These are phyloP conservation scores for Styela clava DNA, from an alignment of 23 tunicate genomes.

Conservation along the genomic window DNA sequence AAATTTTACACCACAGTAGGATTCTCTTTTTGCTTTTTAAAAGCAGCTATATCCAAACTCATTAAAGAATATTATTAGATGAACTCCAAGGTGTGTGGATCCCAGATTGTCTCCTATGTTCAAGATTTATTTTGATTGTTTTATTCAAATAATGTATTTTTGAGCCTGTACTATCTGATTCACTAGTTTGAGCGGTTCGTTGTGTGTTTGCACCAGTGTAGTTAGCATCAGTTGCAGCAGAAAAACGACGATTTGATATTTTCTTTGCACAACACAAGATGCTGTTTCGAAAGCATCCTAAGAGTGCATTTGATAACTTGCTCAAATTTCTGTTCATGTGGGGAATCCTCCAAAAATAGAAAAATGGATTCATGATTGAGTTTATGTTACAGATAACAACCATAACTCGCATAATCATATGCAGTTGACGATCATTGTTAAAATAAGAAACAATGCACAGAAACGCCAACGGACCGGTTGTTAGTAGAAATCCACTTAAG, in stretches of 20 bases:
- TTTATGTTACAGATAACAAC: constrained; percentile 62
- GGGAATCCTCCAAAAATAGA: constrained; percentile 71
- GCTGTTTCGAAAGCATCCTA: neutral
- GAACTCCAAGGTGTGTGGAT: constrained; percentile 2
- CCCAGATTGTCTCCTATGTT: neutral
- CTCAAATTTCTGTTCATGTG: constrained; percentile 44
- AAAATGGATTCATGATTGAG: constrained; percentile 73
- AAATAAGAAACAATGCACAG: constrained; percentile 48
- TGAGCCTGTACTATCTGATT: neutral
- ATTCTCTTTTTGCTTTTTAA: no score
- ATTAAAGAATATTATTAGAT: neutral
- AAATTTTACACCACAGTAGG: no score
- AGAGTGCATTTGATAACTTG: constrained; percentile 2
- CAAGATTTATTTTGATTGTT: neutral
- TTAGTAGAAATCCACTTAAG: constrained; percentile 47
- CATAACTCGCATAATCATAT: constrained; percentile 51
- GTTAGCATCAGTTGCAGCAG: constrained; percentile 3
- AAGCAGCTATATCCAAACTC: no score
- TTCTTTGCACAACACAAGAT: neutral
- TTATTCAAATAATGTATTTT: constrained; percentile 7
- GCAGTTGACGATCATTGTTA: constrained; percentile 44
- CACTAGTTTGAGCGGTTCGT: neutral
- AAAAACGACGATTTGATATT: neutral
- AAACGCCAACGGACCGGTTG: constrained; percentile 68
- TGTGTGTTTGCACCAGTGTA: neutral